These are phyloP conservation scores for Zaprionus inermis DNA, from an alignment of 1,140 invertebrate genomes.

Conservation along the genomic window DNA sequence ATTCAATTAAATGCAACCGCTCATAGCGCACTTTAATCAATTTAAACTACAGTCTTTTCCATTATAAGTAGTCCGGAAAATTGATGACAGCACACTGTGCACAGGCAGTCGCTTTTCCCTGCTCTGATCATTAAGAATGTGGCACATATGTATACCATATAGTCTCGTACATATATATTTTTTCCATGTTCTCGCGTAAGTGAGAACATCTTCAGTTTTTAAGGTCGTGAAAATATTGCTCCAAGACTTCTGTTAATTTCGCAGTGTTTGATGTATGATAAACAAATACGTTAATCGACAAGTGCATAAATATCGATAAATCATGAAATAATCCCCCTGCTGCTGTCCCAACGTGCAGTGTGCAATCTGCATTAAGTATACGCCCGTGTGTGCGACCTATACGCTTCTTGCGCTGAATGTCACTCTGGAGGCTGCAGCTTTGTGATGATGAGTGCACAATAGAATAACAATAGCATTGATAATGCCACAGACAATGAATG, in stretches of 20 bases:
- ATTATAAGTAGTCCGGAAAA: slow-evolving; percentile 25
- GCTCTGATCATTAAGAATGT: slow-evolving; percentile 5
- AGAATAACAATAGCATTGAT: slow-evolving; percentile 35
- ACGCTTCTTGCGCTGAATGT: slow-evolving; percentile 3
- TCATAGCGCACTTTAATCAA: slow-evolving; percentile 33
- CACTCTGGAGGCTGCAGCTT: slow-evolving; percentile 39
- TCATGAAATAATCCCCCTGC: slow-evolving; percentile 42
- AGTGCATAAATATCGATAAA: slow-evolving; percentile 61
- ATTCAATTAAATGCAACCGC: slow-evolving; percentile 42
- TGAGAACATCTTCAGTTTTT: slow-evolving; percentile 39
- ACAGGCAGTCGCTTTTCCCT: slow-evolving; percentile 1
- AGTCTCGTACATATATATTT: neutral
- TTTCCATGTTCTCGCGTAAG: neutral
- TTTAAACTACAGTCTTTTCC: slow-evolving; percentile 28
- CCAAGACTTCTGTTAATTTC: slow-evolving; percentile 24
- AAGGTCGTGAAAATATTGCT: slow-evolving; percentile 64
- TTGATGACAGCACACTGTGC: neutral
- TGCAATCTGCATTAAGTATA: slow-evolving; percentile 47
- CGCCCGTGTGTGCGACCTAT: slow-evolving; percentile 20
- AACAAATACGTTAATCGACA: slow-evolving; percentile 60
- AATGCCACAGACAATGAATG: slow-evolving; percentile 45
- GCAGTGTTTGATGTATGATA: slow-evolving; percentile 52
- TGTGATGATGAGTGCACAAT: neutral
- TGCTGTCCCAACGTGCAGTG: slow-evolving; percentile 21
- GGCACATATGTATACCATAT: slow-evolving; percentile 3